Conservation (phyloP, 2,797 vertebrate species). For the Sebastes reedi region DNA sequence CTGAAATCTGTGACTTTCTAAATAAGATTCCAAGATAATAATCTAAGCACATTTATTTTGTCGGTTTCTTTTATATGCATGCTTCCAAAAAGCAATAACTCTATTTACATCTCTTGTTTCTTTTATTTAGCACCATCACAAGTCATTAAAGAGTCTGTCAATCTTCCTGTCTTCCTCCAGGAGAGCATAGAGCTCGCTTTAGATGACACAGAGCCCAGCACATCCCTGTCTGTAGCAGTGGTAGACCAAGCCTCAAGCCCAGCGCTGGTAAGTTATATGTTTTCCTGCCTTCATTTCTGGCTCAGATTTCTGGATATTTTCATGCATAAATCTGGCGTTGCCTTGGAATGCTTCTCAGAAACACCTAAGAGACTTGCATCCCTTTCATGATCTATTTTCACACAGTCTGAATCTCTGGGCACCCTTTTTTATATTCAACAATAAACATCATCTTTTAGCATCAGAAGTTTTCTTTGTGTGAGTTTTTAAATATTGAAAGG, state of each 20-base stretch:
- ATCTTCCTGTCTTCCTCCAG: slow-evolving; percentile 76
- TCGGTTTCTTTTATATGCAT: neutral
- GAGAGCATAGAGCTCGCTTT: slow-evolving; percentile 94
- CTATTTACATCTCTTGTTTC: neutral
- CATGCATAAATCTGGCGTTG: neutral
- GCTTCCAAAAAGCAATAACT: neutral
- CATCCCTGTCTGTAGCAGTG: slow-evolving; percentile 87
- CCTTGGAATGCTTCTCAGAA: slow-evolving; percentile 7
- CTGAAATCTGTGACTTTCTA: neutral
- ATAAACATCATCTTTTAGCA: slow-evolving; percentile 15
- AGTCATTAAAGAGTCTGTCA: slow-evolving; percentile 27
- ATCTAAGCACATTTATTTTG: neutral
- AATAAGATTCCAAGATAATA: neutral
- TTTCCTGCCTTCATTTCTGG: slow-evolving; percentile 22
- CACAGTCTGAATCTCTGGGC: slow-evolving; percentile 4
- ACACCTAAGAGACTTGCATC: slow-evolving; percentile 1
- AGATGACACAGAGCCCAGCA: slow-evolving; percentile 87
- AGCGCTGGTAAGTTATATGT: slow-evolving; percentile 86
- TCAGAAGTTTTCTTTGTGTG: slow-evolving; percentile 28
- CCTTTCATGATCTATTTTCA: slow-evolving; percentile 44
- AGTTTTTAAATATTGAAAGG: slow-evolving; percentile 43
- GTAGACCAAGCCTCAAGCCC: slow-evolving; percentile 95
- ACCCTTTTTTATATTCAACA: slow-evolving; percentile 7
- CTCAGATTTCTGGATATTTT: neutral
- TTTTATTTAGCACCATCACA: neutral